Evolutionary conservation across 2,888 invertebrate species (phyloP).

Genomic region (Nemotelus nigrinus): DNA sequence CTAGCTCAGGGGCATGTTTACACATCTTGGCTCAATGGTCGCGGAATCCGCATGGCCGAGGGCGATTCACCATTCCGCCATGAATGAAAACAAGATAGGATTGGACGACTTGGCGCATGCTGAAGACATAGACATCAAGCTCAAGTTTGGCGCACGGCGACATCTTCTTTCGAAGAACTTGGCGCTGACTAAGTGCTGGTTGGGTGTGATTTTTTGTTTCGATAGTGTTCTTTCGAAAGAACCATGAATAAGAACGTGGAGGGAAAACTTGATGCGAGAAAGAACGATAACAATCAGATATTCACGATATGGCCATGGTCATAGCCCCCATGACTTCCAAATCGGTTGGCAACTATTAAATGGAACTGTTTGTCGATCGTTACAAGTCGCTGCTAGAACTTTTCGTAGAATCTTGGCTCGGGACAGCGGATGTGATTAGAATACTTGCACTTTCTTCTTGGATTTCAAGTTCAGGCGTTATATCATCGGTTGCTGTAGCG

Average conservation of each 20-base stretch:
- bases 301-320: background rate
- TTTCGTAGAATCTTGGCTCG: background rate
- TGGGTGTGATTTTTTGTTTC: background rate
- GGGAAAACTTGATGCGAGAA: background rate
- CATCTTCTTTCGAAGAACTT: background rate
- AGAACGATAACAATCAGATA: background rate
- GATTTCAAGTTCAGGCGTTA: conserved; percentile 20
- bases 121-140: background rate
- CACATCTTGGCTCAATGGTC: conserved; percentile 23
- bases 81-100: conserved; percentile 33
- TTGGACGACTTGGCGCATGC: background rate
- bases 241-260: conserved; percentile 1
- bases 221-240: background rate
- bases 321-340: too few species aligned
- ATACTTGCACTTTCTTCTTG: conserved; percentile 43
- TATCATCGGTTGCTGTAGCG: background rate
- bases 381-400: too few species aligned
- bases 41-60: conserved; percentile 15
- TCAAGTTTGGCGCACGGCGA: background rate
- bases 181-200: conserved; percentile 5
- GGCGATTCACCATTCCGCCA: conserved; percentile 5
- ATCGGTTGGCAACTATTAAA: too few species aligned
- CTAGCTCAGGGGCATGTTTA: conserved; percentile 45
- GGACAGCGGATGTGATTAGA: conserved; percentile 25
- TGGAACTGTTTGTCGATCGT: too few species aligned